Conservation (phyloP, 2,113 vertebrate species). For the Dermatemys mawii region DNA sequence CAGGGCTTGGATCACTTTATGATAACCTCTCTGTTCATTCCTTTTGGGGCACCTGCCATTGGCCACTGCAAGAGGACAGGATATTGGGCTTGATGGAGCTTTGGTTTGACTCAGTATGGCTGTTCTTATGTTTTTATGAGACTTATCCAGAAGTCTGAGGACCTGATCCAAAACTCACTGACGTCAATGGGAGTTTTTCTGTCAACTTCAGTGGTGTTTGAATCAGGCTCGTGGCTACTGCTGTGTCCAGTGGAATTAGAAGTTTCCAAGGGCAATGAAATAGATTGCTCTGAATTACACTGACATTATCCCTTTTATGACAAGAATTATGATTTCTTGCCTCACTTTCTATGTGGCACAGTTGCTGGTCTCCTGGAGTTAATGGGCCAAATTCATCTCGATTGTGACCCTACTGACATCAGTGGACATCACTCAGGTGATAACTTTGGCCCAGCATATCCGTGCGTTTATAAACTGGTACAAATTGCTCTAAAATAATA, state of each 20-base stretch:
- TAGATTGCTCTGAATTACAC: background rate
- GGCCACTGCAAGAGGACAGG: no score
- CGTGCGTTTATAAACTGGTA: fast-evolving
- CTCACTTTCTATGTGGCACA: background rate
- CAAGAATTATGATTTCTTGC: background rate
- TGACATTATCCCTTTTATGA: background rate
- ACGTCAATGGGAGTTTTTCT: background rate
- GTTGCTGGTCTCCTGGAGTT: background rate
- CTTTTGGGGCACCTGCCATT: no score
- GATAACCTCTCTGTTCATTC: no score
- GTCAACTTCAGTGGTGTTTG: background rate
- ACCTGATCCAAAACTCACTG: background rate
- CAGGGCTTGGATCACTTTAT: no score
- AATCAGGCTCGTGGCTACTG: background rate
- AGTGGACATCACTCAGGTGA: background rate
- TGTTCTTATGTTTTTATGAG: no score
- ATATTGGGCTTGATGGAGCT: no score
- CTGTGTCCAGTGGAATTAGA: fast-evolving
- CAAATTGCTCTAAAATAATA: background rate
- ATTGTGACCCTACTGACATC: background rate
- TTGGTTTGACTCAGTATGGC: no score
- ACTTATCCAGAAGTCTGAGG: background rate
- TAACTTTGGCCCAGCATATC: background rate
- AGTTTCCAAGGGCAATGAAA: fast-evolving
- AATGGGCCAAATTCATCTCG: background rate